Conservation (phyloP, 2,888 invertebrate genomes). For the Caenorhabditis angaria region DNA sequence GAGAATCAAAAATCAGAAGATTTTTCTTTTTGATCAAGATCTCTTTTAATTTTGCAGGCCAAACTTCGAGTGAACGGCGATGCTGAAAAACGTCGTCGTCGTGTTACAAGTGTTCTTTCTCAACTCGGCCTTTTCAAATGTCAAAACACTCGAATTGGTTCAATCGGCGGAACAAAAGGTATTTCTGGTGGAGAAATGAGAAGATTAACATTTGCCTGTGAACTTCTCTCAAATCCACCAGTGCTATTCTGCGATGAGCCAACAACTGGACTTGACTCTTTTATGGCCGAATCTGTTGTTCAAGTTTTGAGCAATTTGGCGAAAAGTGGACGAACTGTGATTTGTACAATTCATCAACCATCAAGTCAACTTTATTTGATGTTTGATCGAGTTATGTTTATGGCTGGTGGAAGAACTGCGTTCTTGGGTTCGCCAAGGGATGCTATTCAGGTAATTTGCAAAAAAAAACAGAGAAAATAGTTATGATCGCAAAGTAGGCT, state of each 20-base stretch:
- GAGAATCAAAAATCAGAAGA: too few relatives aligned
- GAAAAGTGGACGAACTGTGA: slow-evolving; percentile 63
- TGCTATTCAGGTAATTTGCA: slow-evolving; percentile 47
- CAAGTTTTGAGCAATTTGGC: slow-evolving; percentile 77
- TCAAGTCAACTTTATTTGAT: slow-evolving; percentile 68
- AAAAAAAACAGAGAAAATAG: not conserved
- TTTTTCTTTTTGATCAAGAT: too few relatives aligned
- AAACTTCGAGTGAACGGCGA: slow-evolving; percentile 77
- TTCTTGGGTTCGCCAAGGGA: slow-evolving; percentile 79
- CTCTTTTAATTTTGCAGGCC: slow-evolving; percentile 41
- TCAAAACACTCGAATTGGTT: slow-evolving; percentile 88
- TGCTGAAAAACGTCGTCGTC: slow-evolving; percentile 75
- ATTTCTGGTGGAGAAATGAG: slow-evolving; percentile 76
- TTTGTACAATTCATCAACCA: slow-evolving; percentile 73
- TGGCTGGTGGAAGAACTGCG: slow-evolving; percentile 89
- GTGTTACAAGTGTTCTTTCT: slow-evolving; percentile 58
- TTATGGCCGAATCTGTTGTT: slow-evolving; percentile 88
- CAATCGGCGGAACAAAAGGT: slow-evolving; percentile 80
- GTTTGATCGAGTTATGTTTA: slow-evolving; percentile 76
- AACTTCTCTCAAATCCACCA: slow-evolving; percentile 85
- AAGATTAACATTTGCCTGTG: slow-evolving; percentile 86
- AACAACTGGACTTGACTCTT: slow-evolving; percentile 88
- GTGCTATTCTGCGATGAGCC: slow-evolving; percentile 97
- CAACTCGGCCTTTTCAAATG: slow-evolving; percentile 89
- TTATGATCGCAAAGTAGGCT: not conserved